Percentiles rank a stretch among this genome's conserved stretches.
Conservation (phyloP, 2,797 vertebrate species). For the Alfaro cultratus region DNA sequence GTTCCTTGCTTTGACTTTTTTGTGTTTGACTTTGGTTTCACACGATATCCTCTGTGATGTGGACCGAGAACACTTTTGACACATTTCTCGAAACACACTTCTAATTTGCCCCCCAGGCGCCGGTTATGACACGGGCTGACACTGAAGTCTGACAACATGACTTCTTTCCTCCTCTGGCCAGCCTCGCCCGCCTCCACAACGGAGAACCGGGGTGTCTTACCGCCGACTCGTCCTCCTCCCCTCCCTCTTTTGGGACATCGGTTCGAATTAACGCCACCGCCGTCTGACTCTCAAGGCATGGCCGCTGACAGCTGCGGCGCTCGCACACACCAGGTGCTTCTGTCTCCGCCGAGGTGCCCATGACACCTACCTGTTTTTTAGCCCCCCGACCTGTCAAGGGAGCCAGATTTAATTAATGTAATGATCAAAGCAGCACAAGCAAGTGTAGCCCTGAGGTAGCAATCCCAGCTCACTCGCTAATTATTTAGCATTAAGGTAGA, state of each 20-base stretch:
- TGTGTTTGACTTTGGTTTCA: conserved; percentile 73
- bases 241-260: conserved; percentile 75
- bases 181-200: conserved; percentile 65
- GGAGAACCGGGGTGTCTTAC: conserved; percentile 65
- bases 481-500: conserved; percentile 89
- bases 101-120: conserved; percentile 79
- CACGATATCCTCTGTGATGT: conserved; percentile 73
- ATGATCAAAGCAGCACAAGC: conserved; percentile 84
- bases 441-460: conserved; percentile 80
- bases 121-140: conserved; percentile 78
- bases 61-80: conserved; percentile 82
- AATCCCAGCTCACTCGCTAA: conserved; percentile 79
- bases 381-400: conserved; percentile 79
- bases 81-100: conserved; percentile 78
- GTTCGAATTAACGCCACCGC: conserved; percentile 73
- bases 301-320: conserved; percentile 71
- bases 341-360: conserved; percentile 69
- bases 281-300: conserved; percentile 64
- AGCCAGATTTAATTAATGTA: conserved; percentile 86
- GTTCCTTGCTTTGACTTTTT: conserved; percentile 47
- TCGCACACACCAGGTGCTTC: conserved; percentile 80
- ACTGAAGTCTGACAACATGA: conserved; percentile 80
- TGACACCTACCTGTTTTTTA: conserved; percentile 85
- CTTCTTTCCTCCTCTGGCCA: conserved; percentile 79
- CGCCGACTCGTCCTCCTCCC: conserved; percentile 47